A percentile compares a stretch with the other conserved stretches of the same genome.
Evolutionary conservation across 2,888 invertebrate species (phyloP).

Genomic region (Linyphia triangularis): DNA sequence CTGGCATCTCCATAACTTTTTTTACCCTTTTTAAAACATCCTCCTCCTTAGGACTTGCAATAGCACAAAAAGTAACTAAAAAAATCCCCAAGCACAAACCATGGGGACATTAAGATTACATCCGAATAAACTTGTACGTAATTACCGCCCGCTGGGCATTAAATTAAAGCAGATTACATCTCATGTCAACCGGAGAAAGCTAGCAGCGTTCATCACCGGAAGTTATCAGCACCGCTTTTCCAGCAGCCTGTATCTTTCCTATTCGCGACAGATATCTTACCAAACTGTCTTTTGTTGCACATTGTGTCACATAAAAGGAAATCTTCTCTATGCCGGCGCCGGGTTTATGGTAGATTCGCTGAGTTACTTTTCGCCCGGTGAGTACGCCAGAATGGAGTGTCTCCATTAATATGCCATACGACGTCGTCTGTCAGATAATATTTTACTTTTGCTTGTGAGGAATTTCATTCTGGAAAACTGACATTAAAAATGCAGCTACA

Average conservation of each 20-base stretch:
- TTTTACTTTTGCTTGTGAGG: not conserved
- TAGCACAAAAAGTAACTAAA: not conserved
- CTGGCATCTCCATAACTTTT: no score
- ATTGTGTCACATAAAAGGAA: slow-evolving; percentile 14
- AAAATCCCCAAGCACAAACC: not conserved
- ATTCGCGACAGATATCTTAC: slow-evolving; percentile 5
- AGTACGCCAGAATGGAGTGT: not conserved
- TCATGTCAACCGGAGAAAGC: not conserved
- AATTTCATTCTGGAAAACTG: no score
- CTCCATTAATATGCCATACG: not conserved
- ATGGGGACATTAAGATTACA: slow-evolving; percentile 15
- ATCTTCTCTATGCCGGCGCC: not conserved
- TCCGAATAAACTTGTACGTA: slow-evolving; percentile 15
- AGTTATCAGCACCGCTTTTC: slow-evolving; percentile 22
- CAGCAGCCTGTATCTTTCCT: not conserved
- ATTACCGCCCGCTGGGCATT: slow-evolving; percentile 4
- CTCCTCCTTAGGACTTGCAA: not conserved
- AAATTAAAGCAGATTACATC: slow-evolving; percentile 54
- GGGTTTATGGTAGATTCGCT: not conserved
- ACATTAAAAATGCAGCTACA: no score
- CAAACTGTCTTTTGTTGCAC: not conserved
- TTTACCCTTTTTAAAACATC: no score
- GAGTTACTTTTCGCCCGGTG: slow-evolving; percentile 8
- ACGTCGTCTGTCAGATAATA: not conserved
- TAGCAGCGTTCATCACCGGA: not conserved